Evolutionary conservation across 2,113 vertebrate genomes (phyloP).

Genomic region (human): DNA sequence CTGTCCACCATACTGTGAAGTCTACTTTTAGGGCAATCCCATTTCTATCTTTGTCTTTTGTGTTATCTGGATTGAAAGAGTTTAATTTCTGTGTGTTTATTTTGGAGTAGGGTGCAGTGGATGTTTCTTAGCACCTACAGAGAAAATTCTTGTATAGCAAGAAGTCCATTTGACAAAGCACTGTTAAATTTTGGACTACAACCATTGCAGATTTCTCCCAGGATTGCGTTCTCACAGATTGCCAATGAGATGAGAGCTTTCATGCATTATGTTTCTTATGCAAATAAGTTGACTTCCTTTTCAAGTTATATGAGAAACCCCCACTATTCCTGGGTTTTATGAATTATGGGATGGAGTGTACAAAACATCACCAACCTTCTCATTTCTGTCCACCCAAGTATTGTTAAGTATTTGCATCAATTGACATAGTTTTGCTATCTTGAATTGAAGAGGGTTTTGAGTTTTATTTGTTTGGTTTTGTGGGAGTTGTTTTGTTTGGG

Average conservation of each 20-base stretch:
- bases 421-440: neutral
- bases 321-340: neutral
- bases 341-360: neutral
- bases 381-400: neutral
- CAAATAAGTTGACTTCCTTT: neutral
- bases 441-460: neutral
- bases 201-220: neutral
- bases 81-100: neutral
- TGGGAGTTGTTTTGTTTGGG: neutral
- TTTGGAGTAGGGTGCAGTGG: neutral
- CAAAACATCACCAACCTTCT: neutral
- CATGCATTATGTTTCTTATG: neutral
- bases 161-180: neutral
- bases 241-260: neutral
- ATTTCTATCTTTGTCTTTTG: slow-evolving; percentile 8
- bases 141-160: neutral
- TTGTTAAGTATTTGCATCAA: neutral
- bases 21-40: neutral
- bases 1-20: neutral
- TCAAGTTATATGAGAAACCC: neutral
- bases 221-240: neutral
- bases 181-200: neutral
- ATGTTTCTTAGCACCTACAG: neutral
- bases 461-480: neutral
- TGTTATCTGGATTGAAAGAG: neutral